A percentile compares a stretch with the other conserved stretches of the same genome.
Evolutionary conservation across 2,888 invertebrate genomes (phyloP).

Genomic region (Drosophila cracens): DNA sequence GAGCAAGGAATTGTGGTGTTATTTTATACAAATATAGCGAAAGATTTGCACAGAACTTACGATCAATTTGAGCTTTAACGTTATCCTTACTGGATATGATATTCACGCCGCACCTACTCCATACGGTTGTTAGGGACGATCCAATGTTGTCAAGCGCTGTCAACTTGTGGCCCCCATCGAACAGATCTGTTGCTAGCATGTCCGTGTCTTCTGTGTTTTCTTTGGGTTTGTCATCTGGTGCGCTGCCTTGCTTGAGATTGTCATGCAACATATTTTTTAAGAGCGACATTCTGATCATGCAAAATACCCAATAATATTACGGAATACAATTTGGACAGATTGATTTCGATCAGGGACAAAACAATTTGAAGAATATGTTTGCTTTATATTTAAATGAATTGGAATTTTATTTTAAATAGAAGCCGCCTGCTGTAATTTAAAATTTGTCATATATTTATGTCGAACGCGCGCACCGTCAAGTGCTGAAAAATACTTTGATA

Average conservation of each 20-base stretch:
- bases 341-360: neutral
- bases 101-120: slow-evolving; percentile 38
- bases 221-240: slow-evolving; percentile 3
- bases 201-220: slow-evolving; percentile 22
- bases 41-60: neutral
- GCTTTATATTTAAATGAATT: neutral
- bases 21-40: neutral
- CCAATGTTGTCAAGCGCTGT: slow-evolving; percentile 43
- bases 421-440: neutral
- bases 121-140: slow-evolving; percentile 46
- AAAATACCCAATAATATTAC: neutral
- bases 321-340: neutral
- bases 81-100: neutral
- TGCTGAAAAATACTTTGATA: slow-evolving; percentile 23
- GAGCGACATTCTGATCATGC: slow-evolving; percentile 22
- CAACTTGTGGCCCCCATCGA: slow-evolving; percentile 34
- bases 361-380: neutral
- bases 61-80: neutral
- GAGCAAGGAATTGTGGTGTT: neutral
- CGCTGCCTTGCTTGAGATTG: neutral
- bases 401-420: neutral
- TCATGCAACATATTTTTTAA: slow-evolving; percentile 14
- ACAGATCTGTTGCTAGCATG: slow-evolving; percentile 27
- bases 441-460: neutral
- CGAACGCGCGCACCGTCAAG: slow-evolving; percentile 7